Base-by-base conservation (phyloP, 2,888 invertebrate species). In the Drosophila anceps region DNA sequence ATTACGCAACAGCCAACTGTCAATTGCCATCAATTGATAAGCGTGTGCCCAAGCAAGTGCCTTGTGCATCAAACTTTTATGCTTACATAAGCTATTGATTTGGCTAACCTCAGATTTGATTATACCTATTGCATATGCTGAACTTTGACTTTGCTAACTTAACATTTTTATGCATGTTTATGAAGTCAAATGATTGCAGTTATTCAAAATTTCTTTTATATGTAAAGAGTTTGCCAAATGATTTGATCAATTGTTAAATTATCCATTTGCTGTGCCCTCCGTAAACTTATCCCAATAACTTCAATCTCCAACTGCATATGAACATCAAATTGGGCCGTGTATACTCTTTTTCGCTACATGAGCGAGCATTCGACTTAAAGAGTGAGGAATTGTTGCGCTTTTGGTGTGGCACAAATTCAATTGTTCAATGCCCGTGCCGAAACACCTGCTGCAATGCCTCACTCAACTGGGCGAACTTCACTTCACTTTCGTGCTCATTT, bases 401-500 rank as follows among this genome's bases (percentile, higher is more conserved):
- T 50, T 31, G 18, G 18, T 27, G 27, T 31, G 18, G 35, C 51
- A 15, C 35, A 53, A 53, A 24, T 53, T 35, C 51, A 53, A 53
- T 53, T 53, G 35, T 53, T 51, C 46, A 8, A 33, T 59, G 51
- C 51, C 4, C 27, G 27, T 8, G 8, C 10, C 46, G 35, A 12
- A 31, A 12, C 29, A n/a, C 4, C 60, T 58, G 59, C 55, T 29
- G 46, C 58, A 37, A 33, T 18, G 7, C 29, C 48, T 48, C 33
- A 31, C 51, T 58, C 48, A 48, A 41, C 41, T 53, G 43, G 15
- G 51, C 29, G 37, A 57, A 46, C 64, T 51, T 50, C 41, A 69
- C 53, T 63, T 80, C 72, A 72, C 73, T 70, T 65, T 69, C 20
- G 50, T 35, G 43, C n/a, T 57, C 46, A 41, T 55, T 66, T 67